These are phyloP conservation scores for Micrasema minimum DNA, from an alignment of 1,140 invertebrate genomes.

Conservation along the genomic window DNA sequence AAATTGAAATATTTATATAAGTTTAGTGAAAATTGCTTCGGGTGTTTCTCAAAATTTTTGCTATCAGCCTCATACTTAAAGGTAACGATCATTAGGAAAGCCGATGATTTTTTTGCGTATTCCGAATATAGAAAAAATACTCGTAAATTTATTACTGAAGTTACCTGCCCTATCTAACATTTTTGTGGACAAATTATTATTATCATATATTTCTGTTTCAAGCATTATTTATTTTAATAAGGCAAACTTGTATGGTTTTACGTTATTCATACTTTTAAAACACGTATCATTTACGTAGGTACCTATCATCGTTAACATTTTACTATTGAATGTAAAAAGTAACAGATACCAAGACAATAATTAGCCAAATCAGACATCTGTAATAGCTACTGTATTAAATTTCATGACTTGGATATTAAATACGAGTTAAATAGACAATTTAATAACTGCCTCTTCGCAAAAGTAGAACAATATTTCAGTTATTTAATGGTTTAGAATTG, in stretches of 20 bases:
- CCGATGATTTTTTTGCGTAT: too few relatives aligned
- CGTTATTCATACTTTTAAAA: not conserved
- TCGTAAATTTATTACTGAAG: too few relatives aligned
- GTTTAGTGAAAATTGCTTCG: too few relatives aligned
- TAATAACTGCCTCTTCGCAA: slow-evolving; percentile 20
- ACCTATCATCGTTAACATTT: not conserved
- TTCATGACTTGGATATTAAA: slow-evolving; percentile 1
- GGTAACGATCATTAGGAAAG: too few relatives aligned
- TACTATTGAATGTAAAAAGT: not conserved
- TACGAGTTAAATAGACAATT: not conserved
- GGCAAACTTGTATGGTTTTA: not conserved
- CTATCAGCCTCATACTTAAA: too few relatives aligned
- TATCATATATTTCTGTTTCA: not conserved
- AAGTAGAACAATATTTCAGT: slow-evolving; percentile 27
- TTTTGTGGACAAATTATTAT: too few relatives aligned
- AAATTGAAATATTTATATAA: too few relatives aligned
- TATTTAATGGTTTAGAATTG: too few relatives aligned
- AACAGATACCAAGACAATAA: not conserved
- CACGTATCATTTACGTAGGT: not conserved
- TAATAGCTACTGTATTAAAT: not conserved
- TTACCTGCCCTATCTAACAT: too few relatives aligned
- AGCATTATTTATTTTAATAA: not conserved
- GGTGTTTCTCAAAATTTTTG: too few relatives aligned
- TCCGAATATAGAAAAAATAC: too few relatives aligned
- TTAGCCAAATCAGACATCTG: slow-evolving; percentile 2